A percentile compares a stretch with the other conserved stretches of the same genome.
phyloP scores from a whole-genome alignment of 2,888 invertebrate genomes.

The Ichneumoninae sp. region DNA sequence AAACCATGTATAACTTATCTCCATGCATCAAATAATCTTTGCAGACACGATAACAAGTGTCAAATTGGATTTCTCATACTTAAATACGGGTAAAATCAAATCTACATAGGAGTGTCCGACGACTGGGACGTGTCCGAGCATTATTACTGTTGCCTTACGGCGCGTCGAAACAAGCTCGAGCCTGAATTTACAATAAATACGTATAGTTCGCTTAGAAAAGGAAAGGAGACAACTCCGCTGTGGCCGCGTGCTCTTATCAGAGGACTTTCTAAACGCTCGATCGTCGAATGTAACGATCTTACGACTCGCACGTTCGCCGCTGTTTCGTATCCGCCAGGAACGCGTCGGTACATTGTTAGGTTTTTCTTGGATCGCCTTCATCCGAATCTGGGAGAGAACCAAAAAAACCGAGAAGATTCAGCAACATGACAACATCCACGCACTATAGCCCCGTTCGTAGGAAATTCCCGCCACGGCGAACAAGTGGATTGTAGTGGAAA shows the following conservation, averaged over 20 bases:
- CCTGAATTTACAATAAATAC: neutral
- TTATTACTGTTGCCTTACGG: too few relatives aligned
- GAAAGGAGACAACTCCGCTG: constrained; percentile 38
- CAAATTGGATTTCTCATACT: too few relatives aligned
- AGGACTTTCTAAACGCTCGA: constrained; percentile 62
- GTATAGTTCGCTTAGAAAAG: constrained; percentile 13
- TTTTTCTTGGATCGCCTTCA: neutral
- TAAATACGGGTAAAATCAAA: too few relatives aligned
- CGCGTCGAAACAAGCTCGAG: constrained; percentile 9
- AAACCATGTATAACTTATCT: too few relatives aligned
- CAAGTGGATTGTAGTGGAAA: constrained; percentile 1
- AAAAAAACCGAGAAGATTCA: constrained; percentile 1
- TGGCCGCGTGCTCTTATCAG: constrained; percentile 54
- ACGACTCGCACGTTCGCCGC: neutral
- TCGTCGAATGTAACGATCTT: constrained; percentile 15
- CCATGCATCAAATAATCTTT: too few relatives aligned
- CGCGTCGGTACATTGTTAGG: neutral
- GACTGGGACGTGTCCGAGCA: too few relatives aligned
- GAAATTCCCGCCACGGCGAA: constrained; percentile 45
- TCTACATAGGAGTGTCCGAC: too few relatives aligned
- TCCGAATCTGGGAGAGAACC: neutral
- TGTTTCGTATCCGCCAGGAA: neutral
- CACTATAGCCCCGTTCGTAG: constrained; percentile 29
- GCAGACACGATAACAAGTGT: too few relatives aligned
- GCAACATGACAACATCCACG: constrained; percentile 24